Evolutionary conservation across 2,888 invertebrate species (phyloP).

Genomic region (Hirtodrosophila cameraria): DNA sequence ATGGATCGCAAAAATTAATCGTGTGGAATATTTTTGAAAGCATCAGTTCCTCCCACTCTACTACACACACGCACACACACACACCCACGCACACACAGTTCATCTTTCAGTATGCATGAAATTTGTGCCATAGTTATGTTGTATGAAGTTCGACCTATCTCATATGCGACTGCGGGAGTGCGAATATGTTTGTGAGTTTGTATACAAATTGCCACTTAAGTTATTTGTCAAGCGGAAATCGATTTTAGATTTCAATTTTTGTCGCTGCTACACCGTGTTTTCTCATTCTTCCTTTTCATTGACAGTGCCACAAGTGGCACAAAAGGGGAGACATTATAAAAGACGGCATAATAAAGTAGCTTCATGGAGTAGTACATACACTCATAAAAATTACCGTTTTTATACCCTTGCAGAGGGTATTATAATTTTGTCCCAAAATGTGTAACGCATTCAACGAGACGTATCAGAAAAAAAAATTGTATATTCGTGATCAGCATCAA

Average conservation of each 20-base stretch:
- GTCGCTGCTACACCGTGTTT: neutral
- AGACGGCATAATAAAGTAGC: too few species aligned
- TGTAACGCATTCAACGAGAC: too few species aligned
- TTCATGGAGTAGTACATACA: too few species aligned
- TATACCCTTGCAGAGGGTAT: too few species aligned
- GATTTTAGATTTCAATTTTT: constrained; percentile 70
- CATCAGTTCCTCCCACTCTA: constrained; percentile 7
- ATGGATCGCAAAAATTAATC: constrained; percentile 79
- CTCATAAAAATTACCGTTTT: too few species aligned
- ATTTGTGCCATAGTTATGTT: constrained; percentile 38
- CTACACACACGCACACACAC: neutral
- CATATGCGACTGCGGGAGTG: constrained; percentile 13
- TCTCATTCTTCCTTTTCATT: too few species aligned
- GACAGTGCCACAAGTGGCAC: too few species aligned
- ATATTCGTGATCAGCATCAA: too few species aligned
- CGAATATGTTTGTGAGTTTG: constrained; percentile 30
- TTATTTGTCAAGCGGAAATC: constrained; percentile 77
- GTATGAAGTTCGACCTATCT: constrained; percentile 28
- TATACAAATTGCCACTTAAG: constrained; percentile 70
- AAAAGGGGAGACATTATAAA: too few species aligned
- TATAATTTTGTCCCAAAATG: too few species aligned
- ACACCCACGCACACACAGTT: neutral
- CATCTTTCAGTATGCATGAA: constrained; percentile 23
- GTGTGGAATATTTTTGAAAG: constrained; percentile 73
- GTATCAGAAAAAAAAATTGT: too few species aligned